Conservation (phyloP, 1,140 invertebrate species). For the Maniola jurtina region DNA sequence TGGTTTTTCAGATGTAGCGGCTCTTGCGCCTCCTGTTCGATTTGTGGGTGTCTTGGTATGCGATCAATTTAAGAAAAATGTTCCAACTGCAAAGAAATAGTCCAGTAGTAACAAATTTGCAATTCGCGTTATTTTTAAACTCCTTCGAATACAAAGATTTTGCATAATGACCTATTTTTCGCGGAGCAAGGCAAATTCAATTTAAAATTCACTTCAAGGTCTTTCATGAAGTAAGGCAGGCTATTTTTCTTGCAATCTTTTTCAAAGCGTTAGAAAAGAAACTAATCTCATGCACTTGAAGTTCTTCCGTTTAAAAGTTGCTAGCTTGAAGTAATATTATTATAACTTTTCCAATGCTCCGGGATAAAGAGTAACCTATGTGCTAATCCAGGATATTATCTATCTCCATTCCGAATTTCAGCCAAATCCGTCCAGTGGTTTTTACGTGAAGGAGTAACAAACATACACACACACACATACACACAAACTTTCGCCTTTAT, state of each 20-base stretch:
- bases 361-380: too few species aligned
- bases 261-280: conserved; percentile 30
- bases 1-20: too few species aligned
- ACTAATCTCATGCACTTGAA: conserved; percentile 28
- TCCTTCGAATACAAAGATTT: conserved; percentile 28
- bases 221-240: conserved; percentile 36
- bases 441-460: too few species aligned
- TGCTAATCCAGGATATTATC: too few species aligned
- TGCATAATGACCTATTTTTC: conserved; percentile 32
- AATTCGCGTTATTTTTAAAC: conserved; percentile 26
- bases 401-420: too few species aligned
- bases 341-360: too few species aligned
- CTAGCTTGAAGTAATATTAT: conserved; percentile 24
- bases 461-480: too few species aligned
- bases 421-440: too few species aligned
- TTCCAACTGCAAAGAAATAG: neutral
- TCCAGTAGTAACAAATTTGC: conserved; percentile 13
- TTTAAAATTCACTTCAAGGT: conserved; percentile 35
- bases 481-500: too few species aligned
- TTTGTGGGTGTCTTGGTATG: too few species aligned
- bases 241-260: conserved; percentile 33
- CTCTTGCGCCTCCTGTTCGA: too few species aligned
- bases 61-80: neutral
- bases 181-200: conserved; percentile 33
- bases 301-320: conserved; percentile 27